Evolutionary conservation across 2,113 vertebrate species (phyloP).

Genomic region (Ctenodactylus gundi): DNA sequence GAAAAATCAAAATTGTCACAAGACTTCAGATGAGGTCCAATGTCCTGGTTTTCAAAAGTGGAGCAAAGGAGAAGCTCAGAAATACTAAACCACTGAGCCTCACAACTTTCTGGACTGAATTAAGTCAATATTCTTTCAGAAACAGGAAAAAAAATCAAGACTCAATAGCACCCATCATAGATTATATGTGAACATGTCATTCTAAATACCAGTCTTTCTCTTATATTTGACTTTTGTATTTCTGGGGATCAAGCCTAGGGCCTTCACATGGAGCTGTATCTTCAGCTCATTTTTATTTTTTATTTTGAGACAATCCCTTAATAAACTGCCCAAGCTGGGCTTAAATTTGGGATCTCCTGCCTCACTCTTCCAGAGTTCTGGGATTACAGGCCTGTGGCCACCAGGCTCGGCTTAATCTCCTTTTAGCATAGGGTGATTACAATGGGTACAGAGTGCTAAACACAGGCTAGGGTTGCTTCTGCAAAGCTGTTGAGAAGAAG

Average conservation of each 20-base stretch:
- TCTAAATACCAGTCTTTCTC: too few relatives aligned
- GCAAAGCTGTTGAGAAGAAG: not conserved
- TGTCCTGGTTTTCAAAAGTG: conserved; percentile 6
- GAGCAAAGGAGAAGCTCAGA: not conserved
- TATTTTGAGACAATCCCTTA: too few relatives aligned
- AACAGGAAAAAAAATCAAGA: not conserved
- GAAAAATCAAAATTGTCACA: not conserved
- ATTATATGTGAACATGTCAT: not conserved
- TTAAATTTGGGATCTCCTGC: too few relatives aligned
- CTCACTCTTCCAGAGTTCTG: too few relatives aligned
- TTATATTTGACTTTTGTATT: too few relatives aligned
- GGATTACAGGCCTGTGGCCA: too few relatives aligned
- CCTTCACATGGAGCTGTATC: too few relatives aligned
- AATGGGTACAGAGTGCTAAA: not conserved
- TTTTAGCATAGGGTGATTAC: not conserved
- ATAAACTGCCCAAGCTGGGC: too few relatives aligned
- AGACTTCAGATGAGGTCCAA: not conserved
- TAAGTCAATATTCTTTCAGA: not conserved
- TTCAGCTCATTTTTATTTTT: too few relatives aligned
- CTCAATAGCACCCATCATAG: not conserved
- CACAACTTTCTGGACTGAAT: not conserved
- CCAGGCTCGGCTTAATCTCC: too few relatives aligned
- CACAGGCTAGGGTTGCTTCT: not conserved
- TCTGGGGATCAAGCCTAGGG: too few relatives aligned
- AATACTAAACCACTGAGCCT: not conserved